Percentiles rank a stretch among this genome's conserved stretches.
Conservation (phyloP, 2,797 vertebrate genomes). For the Oreortyx pictus region DNA sequence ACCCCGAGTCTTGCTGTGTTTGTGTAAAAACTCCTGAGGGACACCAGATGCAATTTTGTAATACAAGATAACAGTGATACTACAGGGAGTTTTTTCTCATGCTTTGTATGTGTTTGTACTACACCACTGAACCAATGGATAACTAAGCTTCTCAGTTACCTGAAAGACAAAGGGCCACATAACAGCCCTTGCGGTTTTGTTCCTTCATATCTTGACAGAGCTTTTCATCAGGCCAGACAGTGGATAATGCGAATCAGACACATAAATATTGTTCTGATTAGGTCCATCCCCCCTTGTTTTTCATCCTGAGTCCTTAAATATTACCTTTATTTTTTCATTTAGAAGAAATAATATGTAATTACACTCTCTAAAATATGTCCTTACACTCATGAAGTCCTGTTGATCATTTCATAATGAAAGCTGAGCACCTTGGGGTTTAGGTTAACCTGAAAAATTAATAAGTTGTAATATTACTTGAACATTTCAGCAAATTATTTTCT, state of each 20-base stretch:
- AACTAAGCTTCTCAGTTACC: not conserved
- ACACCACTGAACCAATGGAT: not conserved
- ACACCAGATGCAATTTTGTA: not conserved
- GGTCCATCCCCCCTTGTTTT: not conserved
- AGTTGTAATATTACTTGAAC: constrained; percentile 58
- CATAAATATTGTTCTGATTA: not conserved
- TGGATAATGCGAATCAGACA: not conserved
- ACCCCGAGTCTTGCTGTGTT: not conserved
- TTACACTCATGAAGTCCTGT: constrained; percentile 1
- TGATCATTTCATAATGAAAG: constrained; percentile 17
- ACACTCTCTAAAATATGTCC: not conserved
- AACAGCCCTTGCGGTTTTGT: not conserved
- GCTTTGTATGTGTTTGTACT: not conserved
- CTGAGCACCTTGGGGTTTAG: constrained; percentile 33
- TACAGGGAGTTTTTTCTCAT: not conserved
- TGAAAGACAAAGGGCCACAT: not conserved
- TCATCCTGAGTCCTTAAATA: not conserved
- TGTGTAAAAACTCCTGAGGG: not conserved
- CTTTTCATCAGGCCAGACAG: not conserved
- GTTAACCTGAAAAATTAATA: constrained; percentile 67
- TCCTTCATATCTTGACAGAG: not conserved
- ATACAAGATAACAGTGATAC: not conserved
- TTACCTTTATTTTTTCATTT: not conserved
- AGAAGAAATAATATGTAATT: constrained; percentile 16
- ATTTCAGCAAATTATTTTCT: constrained; percentile 43